Evolutionary conservation across 2,797 vertebrate species (phyloP).

Genomic region (Vipera latastei): DNA sequence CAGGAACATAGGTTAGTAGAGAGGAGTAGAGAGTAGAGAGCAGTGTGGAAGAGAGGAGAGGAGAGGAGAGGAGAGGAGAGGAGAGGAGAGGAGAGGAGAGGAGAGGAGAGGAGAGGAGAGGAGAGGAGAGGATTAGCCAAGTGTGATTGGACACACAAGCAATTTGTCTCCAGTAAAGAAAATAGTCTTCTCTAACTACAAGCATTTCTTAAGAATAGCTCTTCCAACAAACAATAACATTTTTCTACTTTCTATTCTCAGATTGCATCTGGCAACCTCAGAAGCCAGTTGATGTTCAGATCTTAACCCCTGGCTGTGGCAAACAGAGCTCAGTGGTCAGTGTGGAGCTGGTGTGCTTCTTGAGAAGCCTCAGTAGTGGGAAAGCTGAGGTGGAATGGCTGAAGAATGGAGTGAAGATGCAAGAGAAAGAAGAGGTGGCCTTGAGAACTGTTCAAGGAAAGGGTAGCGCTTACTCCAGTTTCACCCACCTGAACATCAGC

Average conservation of each 20-base stretch:
- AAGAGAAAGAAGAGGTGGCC: background rate
- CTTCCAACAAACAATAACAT: background rate
- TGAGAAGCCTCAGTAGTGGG: background rate
- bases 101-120: too few species aligned
- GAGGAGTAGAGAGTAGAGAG: too few species aligned
- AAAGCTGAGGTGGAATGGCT: conserved; percentile 11
- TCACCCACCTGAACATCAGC: background rate
- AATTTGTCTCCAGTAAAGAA: too few species aligned
- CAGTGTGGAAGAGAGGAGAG: too few species aligned
- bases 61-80: too few species aligned
- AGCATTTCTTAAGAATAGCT: background rate
- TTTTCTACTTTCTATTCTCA: background rate
- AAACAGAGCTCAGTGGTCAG: background rate
- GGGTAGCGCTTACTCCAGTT: background rate
- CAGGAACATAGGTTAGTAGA: background rate
- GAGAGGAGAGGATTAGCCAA: too few species aligned
- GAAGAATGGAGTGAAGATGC: background rate
- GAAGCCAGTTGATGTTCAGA: background rate
- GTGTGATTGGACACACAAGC: too few species aligned
- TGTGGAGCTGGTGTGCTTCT: conserved; percentile 1
- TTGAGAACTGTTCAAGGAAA: background rate
- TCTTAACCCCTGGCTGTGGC: background rate
- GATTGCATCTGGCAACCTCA: background rate
- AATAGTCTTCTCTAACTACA: background rate
- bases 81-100: too few species aligned